Percentiles rank a stretch among this genome's conserved stretches.
These are phyloP conservation scores for Pinna nobilis DNA, from an alignment of 1,140 invertebrate genomes.

Conservation along the genomic window DNA sequence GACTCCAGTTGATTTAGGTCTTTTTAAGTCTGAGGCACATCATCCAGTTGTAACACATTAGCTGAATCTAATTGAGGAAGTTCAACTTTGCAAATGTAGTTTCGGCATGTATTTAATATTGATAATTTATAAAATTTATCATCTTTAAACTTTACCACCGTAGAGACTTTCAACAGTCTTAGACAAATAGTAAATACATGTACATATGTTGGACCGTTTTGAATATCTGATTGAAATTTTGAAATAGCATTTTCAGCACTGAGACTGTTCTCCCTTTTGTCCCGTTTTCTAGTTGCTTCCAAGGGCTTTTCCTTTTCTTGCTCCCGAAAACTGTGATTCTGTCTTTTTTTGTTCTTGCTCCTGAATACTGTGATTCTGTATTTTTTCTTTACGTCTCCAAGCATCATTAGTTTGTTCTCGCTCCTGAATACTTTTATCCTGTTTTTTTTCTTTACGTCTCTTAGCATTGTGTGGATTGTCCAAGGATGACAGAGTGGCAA, in stretches of 20 bases:
- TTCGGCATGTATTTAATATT: conserved; percentile 17
- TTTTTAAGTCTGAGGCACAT: conserved; percentile 13
- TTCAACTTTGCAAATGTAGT: background rate
- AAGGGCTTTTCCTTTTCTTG: too few relatives aligned
- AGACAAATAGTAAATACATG: background rate
- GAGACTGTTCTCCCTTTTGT: too few relatives aligned
- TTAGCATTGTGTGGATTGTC: too few relatives aligned
- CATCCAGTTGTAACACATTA: conserved; percentile 17
- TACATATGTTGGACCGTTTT: background rate
- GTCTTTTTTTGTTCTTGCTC: too few relatives aligned
- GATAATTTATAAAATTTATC: background rate
- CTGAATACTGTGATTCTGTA: too few relatives aligned
- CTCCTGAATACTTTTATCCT: too few relatives aligned
- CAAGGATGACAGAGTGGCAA: too few relatives aligned
- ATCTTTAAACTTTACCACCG: background rate
- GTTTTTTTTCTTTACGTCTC: too few relatives aligned
- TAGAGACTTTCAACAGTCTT: background rate
- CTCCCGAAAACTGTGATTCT: too few relatives aligned
- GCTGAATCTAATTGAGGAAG: conserved; percentile 15
- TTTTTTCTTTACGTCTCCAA: too few relatives aligned
- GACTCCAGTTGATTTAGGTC: conserved; percentile 31
- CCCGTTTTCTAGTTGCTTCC: too few relatives aligned
- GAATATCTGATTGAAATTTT: background rate
- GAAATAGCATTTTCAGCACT: background rate
- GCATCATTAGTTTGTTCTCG: too few relatives aligned